Percentiles rank a stretch among this genome's conserved stretches.
Conservation (phyloP, 53 echinoderm and acorn worm genomes). For the Echinarachnius parma region DNA sequence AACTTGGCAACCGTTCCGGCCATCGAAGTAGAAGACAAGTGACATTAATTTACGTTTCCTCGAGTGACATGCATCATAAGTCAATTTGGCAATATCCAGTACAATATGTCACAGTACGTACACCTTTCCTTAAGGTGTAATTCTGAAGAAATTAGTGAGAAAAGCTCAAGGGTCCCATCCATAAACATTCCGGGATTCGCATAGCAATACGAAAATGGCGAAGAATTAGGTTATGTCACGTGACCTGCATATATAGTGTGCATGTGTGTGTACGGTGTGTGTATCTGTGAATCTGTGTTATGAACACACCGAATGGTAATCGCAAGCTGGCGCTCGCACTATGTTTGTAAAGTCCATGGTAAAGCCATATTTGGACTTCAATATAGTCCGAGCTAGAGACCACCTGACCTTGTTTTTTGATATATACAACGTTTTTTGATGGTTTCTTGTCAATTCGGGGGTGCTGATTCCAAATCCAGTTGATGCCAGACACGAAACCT, state of each 20-base stretch:
- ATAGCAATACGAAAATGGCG: slow-evolving; percentile 51
- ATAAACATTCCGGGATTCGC: slow-evolving; percentile 43
- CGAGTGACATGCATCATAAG: slow-evolving; percentile 26
- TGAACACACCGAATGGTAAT: too few species aligned
- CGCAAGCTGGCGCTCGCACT: slow-evolving; percentile 41
- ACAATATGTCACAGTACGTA: neutral
- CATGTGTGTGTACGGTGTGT: too few species aligned
- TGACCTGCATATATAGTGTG: slow-evolving; percentile 5
- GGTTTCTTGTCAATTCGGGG: too few species aligned
- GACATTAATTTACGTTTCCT: slow-evolving; percentile 30
- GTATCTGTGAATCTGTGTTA: too few species aligned
- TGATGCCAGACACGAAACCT: too few species aligned
- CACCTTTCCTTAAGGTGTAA: neutral
- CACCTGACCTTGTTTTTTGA: too few species aligned
- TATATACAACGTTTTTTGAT: too few species aligned
- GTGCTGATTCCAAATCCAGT: too few species aligned
- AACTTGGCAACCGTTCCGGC: slow-evolving; percentile 98
- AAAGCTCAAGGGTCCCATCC: neutral
- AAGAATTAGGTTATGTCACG: slow-evolving; percentile 19
- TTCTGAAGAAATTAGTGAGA: neutral
- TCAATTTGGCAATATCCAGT: neutral
- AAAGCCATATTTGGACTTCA: too few species aligned
- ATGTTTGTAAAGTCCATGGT: too few species aligned
- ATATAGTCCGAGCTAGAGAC: too few species aligned
- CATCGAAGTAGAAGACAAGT: slow-evolving; percentile 67